Evolutionary conservation across 2,888 invertebrate genomes (phyloP).

Genomic region (Clunio marinus): DNA sequence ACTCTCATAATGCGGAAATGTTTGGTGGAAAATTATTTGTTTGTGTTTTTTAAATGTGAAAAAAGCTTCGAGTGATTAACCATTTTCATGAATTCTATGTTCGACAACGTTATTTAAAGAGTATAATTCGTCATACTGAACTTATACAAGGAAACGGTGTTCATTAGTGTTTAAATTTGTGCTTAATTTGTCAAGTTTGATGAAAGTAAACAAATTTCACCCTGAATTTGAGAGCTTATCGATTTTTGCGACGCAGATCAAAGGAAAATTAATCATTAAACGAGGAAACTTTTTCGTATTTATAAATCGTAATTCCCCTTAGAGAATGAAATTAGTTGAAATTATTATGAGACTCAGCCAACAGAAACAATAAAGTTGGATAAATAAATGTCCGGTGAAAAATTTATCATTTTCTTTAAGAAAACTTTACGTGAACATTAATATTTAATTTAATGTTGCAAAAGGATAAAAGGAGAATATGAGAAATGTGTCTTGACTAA

Average conservation of each 20-base stretch:
- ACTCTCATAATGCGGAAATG: neutral
- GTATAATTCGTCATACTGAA: neutral
- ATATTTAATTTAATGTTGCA: too few species aligned
- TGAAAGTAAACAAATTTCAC: conserved; percentile 29
- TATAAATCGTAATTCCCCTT: too few species aligned
- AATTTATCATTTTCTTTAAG: neutral
- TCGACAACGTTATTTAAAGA: neutral
- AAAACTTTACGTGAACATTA: neutral
- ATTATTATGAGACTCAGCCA: too few species aligned
- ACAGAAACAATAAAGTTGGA: too few species aligned
- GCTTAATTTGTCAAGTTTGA: neutral
- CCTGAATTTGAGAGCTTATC: neutral
- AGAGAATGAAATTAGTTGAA: too few species aligned
- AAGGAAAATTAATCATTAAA: too few species aligned
- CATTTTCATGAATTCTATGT: neutral
- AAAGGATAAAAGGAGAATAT: neutral
- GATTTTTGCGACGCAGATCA: conserved; percentile 30
- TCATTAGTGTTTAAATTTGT: conserved; percentile 21
- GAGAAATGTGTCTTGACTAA: neutral
- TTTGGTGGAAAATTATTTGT: neutral
- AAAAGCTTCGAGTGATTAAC: neutral
- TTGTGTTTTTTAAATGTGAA: neutral
- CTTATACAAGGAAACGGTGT: conserved; percentile 5
- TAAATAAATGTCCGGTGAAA: neutral
- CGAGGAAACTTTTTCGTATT: neutral